Evolutionary conservation across 2,797 vertebrate species (phyloP).

Genomic region (Notolabrus celidotus): DNA sequence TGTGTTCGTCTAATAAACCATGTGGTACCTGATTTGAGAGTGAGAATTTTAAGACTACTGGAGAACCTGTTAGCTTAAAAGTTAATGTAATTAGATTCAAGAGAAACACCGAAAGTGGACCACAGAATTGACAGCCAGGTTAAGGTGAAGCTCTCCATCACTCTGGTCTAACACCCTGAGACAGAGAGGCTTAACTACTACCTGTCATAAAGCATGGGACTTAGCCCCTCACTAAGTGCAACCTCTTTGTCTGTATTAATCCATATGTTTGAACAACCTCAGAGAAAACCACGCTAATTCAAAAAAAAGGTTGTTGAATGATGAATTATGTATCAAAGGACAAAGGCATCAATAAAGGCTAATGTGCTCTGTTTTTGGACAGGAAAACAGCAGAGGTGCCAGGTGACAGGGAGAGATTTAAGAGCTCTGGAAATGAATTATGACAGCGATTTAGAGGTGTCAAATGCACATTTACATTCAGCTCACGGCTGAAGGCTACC

Average conservation of each 20-base stretch:
- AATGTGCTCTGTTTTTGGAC: constrained; percentile 80
- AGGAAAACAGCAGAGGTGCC: constrained; percentile 76
- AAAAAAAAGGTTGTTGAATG: constrained; percentile 51
- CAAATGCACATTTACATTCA: constrained; percentile 83
- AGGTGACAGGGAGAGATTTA: constrained; percentile 81
- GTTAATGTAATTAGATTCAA: constrained; percentile 8
- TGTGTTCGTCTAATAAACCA: no score
- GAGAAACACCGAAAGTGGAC: not conserved
- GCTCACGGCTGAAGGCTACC: constrained; percentile 70
- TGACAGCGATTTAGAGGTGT: constrained; percentile 86
- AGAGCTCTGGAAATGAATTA: constrained; percentile 82
- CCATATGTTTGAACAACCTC: constrained; percentile 66
- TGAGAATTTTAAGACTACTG: constrained; percentile 4
- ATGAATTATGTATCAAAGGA: constrained; percentile 85
- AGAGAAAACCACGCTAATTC: constrained; percentile 58
- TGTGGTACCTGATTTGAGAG: not conserved
- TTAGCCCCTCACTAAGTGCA: constrained; percentile 42
- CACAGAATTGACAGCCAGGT: constrained; percentile 10
- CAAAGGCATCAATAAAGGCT: constrained; percentile 82
- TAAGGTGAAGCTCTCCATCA: constrained; percentile 12
- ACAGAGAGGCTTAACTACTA: constrained; percentile 42
- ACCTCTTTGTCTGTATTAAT: constrained; percentile 65
- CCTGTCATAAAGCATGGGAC: constrained; percentile 67
- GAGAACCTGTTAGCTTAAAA: not conserved
- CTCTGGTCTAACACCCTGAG: constrained; percentile 4